Conservation (phyloP, 2,888 invertebrate genomes). For the Melitaea athalia region DNA sequence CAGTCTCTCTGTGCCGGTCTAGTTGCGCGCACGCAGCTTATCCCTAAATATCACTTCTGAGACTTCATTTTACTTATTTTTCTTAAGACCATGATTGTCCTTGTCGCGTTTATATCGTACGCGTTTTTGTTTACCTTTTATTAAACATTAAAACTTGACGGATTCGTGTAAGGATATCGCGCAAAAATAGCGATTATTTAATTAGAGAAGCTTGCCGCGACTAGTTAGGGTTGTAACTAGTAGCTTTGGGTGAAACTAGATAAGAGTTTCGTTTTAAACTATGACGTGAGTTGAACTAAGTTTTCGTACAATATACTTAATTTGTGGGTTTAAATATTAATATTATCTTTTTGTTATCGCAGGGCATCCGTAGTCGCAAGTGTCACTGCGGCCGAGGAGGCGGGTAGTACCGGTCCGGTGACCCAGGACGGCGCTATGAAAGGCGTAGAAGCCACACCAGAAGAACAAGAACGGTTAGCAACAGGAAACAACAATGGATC, state of each 20-base stretch:
- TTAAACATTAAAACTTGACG: neutral
- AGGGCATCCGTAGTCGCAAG: slow-evolving; percentile 67
- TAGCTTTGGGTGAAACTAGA: slow-evolving; percentile 13
- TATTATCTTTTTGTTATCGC: slow-evolving; percentile 58
- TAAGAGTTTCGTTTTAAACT: slow-evolving; percentile 33
- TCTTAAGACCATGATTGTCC: slow-evolving; percentile 9
- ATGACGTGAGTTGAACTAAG: slow-evolving; percentile 69
- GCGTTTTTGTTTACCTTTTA: neutral
- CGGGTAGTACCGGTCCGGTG: slow-evolving; percentile 66
- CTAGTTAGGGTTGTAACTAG: slow-evolving; percentile 3
- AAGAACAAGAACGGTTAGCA: slow-evolving; percentile 76
- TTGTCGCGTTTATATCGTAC: neutral
- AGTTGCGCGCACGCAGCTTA: slow-evolving; percentile 79
- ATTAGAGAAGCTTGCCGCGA: neutral
- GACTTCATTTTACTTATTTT: neutral
- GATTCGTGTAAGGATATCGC: neutral
- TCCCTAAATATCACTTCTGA: slow-evolving; percentile 32
- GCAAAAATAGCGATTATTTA: slow-evolving; percentile 10
- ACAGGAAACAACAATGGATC: slow-evolving; percentile 87
- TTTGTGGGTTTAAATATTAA: neutral
- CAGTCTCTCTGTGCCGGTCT: slow-evolving; percentile 74
- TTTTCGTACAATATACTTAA: neutral
- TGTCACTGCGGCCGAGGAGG: slow-evolving; percentile 67
- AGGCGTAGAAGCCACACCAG: slow-evolving; percentile 77
- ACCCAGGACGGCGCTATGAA: slow-evolving; percentile 74